Base-by-base conservation (phyloP, 2,113 vertebrate species). In the Lasiurus borealis region DNA sequence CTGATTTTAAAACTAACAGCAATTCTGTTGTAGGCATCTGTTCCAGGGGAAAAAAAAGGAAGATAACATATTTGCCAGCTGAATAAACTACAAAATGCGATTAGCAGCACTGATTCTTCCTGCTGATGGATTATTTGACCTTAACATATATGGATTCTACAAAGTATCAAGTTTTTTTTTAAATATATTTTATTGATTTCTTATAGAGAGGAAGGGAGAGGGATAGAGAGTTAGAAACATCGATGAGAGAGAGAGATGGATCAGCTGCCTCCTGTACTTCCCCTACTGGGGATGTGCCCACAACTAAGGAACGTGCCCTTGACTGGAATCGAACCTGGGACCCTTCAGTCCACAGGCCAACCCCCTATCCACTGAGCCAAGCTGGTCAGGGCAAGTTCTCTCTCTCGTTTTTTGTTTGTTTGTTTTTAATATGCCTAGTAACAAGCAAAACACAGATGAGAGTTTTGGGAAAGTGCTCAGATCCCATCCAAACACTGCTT, bases 1-100 rank as follows among this genome's bases (percentile, higher is more conserved):
- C 80, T 12, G 89, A 36, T 57, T 50, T 76, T 9, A 14, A 85
- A 94, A 71, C 69, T 21, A 13, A 85, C n/a, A 96, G 76, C 19
- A 25, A 16, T 59, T 96, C 57, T 91, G 50, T 68, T 89, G 81
- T 75, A 88, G n/a, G 69, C 90, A 91, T 59, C n/a, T 31, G 78
- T 88, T 96, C 62, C 78, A 86, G 25, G 13, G 29, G 40, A 93
- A 66, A 94, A 66, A 68, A 83, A 44, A 80, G 18, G 92, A 18
- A 71, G 76, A 95, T 0, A 11, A 19, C 96, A 85, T 34, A 66
- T 48, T 71, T 96, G 19, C 64, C 69, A 96, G 31, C 8, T 91
- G 27, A 86, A 88, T 85, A 62, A 94, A 96, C 54, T 97, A 94
- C 4, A 44, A 96, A 86, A n/a, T 84, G 25, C 46, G 29, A 69